Evolutionary conservation across 1,140 invertebrate genomes (phyloP), one percentile per base, ranked within the genome.

Genomic region (Dendrolimus punctatus): DNA sequence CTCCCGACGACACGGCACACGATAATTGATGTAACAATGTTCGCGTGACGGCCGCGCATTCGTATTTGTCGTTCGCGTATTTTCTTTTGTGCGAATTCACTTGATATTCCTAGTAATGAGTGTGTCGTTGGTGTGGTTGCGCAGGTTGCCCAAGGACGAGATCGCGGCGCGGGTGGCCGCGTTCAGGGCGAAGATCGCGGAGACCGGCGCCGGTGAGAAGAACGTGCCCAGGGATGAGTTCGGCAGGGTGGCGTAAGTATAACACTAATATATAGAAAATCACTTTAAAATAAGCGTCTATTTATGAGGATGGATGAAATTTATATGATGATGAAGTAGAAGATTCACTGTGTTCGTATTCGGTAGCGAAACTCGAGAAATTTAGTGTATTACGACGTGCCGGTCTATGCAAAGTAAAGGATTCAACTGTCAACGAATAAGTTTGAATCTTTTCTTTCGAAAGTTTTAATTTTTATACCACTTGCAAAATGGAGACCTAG

Each of bases 101-200:
- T 56, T 53, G 7, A 46, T 43, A 40, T 50, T 51, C 7, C 44
- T 49, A 62, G 58, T 77, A 74, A 84, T 84, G 80, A 83, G 75
- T 55, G 75, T 86, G 7, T 86, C 80, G 8, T 55, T 84, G 75
- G 80, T 87, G 41, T 81, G 77, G 80, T 66, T 88, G 64, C 87
- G 73, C 71, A 95, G 95, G 73, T 94, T 92, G 79, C 89, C 90
- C 45, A 90, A 92, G 68, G 93, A 95, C 68, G 93, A 95, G 75
- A 95, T 97, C 59, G 90, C 92, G 60, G 88, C 91, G 64, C 95
- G 95, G 68, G 93, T 98, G 44, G 90, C 91, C 38, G 91, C 92
- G 45, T 97, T 94, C 82, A 88, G 96, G 39, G 91, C 91, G 69
- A 94, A 95, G 88, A 88, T 97, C 62, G 90, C 94, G 72, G 91